Percentiles rank a stretch among this genome's conserved stretches.
phyloP scores from a whole-genome alignment of 2,888 invertebrate genomes.

The Brachylomia viminalis region DNA sequence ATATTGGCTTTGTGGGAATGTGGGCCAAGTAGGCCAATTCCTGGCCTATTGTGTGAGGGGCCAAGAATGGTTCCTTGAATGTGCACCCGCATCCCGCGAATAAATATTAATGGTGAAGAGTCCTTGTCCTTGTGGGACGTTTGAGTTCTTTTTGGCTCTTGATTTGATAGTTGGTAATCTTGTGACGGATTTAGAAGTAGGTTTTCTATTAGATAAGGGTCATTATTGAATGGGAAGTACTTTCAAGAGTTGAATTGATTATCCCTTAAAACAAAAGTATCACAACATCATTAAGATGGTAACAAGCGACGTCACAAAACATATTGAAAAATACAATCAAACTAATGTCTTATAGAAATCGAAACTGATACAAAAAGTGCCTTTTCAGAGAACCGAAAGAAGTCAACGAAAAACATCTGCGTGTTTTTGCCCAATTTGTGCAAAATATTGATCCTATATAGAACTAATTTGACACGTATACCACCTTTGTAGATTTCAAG shows the following conservation, averaged over 20 bases:
- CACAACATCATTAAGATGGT: too few relatives aligned
- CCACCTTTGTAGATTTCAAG: constrained; percentile 45
- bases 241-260: too few relatives aligned
- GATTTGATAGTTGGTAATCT: constrained; percentile 28
- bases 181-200: neutral
- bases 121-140: constrained; percentile 53
- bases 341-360: constrained; percentile 43
- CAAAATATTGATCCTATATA: constrained; percentile 71
- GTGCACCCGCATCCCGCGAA: constrained; percentile 86
- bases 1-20: constrained; percentile 68
- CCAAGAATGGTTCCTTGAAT: constrained; percentile 86
- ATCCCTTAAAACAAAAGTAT: too few relatives aligned
- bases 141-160: constrained; percentile 40
- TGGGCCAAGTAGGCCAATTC: constrained; percentile 86
- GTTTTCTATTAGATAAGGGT: neutral
- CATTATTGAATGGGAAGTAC: too few relatives aligned
- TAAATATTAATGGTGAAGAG: constrained; percentile 79
- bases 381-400: constrained; percentile 30
- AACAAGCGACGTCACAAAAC: too few relatives aligned
- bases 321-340: neutral
- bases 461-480: constrained; percentile 69
- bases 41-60: constrained; percentile 82
- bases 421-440: constrained; percentile 66
- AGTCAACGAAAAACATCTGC: constrained; percentile 56
- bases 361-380: constrained; percentile 33